Percentiles rank a stretch among this genome's conserved stretches.
Evolutionary conservation across 2,797 vertebrate species (phyloP).

Genomic region (Sandelia bainsii): DNA sequence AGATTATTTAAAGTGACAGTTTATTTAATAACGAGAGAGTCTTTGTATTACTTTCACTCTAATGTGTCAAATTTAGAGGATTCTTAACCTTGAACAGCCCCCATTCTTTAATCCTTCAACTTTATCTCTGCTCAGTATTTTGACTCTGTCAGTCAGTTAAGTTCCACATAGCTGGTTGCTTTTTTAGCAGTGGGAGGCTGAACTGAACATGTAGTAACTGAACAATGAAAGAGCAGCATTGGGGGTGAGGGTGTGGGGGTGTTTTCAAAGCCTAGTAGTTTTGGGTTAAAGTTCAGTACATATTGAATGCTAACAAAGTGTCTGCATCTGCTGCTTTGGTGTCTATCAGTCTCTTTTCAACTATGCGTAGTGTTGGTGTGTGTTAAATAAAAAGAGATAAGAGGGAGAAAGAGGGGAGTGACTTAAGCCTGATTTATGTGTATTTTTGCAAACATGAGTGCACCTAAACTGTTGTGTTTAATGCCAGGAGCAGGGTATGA

Average conservation of each 20-base stretch:
- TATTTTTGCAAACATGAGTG: slow-evolving; percentile 17
- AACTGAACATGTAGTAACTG: slow-evolving; percentile 46
- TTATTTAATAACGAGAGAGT: slow-evolving; percentile 51
- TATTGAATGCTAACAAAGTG: slow-evolving; percentile 36
- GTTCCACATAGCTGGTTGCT: slow-evolving; percentile 29
- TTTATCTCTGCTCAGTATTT: slow-evolving; percentile 59
- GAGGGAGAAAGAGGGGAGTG: not conserved
- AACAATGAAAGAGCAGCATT: slow-evolving; percentile 44
- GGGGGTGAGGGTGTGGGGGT: not conserved
- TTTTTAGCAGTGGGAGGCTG: slow-evolving; percentile 44
- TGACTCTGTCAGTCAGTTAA: slow-evolving; percentile 39
- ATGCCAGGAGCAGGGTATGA: slow-evolving; percentile 27
- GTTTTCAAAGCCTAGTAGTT: slow-evolving; percentile 53
- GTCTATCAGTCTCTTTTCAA: slow-evolving; percentile 41
- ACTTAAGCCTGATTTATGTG: slow-evolving; percentile 38
- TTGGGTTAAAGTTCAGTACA: slow-evolving; percentile 49
- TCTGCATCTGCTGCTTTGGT: slow-evolving; percentile 30
- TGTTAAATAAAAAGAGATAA: slow-evolving; percentile 30
- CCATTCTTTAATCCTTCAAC: slow-evolving; percentile 51
- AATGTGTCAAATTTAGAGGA: slow-evolving; percentile 50
- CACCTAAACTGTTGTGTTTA: slow-evolving; percentile 29
- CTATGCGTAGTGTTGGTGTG: slow-evolving; percentile 26
- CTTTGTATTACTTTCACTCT: slow-evolving; percentile 45
- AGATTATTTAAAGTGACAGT: slow-evolving; percentile 63
- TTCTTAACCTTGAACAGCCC: slow-evolving; percentile 62